Evolutionary conservation across 2,113 vertebrate species (phyloP).

Genomic region (Raja brachyura): DNA sequence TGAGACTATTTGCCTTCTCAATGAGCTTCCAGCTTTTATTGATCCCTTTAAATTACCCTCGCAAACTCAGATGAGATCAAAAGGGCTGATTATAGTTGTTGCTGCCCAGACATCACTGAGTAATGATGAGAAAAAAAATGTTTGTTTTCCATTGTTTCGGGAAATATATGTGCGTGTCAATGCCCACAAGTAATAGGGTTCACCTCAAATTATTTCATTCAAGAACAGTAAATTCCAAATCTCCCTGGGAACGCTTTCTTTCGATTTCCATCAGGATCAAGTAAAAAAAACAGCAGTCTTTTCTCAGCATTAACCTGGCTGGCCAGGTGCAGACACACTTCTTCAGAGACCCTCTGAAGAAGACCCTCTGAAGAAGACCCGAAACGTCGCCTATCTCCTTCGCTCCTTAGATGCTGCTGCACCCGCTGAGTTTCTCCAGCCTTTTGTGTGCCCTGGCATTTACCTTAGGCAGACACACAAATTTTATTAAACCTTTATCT

Average conservation of each 20-base stretch:
- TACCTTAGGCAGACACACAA: no score
- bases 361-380: no score
- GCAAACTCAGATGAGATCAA: neutral
- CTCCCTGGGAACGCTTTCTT: neutral
- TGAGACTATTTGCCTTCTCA: slow-evolving; percentile 19
- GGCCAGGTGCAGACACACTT: no score
- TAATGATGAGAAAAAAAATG: neutral
- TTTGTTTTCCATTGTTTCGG: neutral
- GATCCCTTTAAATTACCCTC: neutral
- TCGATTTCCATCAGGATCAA: neutral
- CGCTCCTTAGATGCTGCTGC: no score
- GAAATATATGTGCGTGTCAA: neutral
- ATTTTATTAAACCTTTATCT: neutral
- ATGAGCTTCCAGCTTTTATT: neutral
- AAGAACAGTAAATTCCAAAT: neutral
- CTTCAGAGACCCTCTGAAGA: no score
- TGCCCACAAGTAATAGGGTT: neutral
- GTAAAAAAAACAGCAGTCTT: neutral
- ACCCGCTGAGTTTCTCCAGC: no score
- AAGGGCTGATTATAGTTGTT: neutral
- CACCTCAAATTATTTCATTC: neutral
- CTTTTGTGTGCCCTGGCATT: no score
- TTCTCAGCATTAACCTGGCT: neutral
- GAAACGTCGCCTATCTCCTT: no score
- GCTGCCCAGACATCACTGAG: neutral